A percentile compares a stretch with the other conserved stretches of the same genome.
Conservation (phyloP, 2,888 invertebrate species). For the Ochropleura plecta region DNA sequence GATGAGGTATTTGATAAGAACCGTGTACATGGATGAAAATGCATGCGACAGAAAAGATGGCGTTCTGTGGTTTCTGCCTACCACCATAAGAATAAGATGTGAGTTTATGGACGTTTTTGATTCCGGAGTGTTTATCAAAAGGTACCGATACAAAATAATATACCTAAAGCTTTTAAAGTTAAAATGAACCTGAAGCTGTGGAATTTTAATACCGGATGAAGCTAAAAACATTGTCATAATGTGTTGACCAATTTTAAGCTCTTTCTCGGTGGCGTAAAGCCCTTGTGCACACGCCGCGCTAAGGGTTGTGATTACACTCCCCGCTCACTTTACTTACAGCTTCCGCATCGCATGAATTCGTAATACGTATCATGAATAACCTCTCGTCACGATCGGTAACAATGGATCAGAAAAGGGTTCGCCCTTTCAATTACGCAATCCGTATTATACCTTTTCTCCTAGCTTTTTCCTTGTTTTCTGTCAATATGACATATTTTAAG, state of each 20-base stretch:
- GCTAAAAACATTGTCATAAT: constrained; percentile 21
- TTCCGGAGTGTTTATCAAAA: not conserved
- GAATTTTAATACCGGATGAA: constrained; percentile 4
- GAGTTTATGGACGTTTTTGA: not conserved
- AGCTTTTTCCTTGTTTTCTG: constrained; percentile 22
- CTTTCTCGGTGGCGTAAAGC: not conserved
- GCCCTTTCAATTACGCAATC: constrained; percentile 30
- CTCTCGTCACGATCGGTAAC: constrained; percentile 2
- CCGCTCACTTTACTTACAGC: constrained; percentile 7
- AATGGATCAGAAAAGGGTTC: constrained; percentile 39
- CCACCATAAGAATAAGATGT: not conserved
- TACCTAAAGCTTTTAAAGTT: not conserved
- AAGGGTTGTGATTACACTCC: not conserved
- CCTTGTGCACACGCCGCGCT: not conserved
- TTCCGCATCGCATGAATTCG: constrained; percentile 14
- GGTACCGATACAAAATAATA: not conserved
- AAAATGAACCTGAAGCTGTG: not conserved
- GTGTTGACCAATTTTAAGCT: not conserved
- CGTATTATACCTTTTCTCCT: constrained; percentile 3
- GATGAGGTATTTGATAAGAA: too few relatives aligned
- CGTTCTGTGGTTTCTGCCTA: not conserved
- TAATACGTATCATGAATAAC: constrained; percentile 16
- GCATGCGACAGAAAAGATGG: not conserved
- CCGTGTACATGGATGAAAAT: not conserved
- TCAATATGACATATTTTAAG: constrained; percentile 5